Evolutionary conservation across 1,140 invertebrate genomes (phyloP), one percentile per base, ranked within the genome.

Genomic region (Araneus ventricosus): DNA sequence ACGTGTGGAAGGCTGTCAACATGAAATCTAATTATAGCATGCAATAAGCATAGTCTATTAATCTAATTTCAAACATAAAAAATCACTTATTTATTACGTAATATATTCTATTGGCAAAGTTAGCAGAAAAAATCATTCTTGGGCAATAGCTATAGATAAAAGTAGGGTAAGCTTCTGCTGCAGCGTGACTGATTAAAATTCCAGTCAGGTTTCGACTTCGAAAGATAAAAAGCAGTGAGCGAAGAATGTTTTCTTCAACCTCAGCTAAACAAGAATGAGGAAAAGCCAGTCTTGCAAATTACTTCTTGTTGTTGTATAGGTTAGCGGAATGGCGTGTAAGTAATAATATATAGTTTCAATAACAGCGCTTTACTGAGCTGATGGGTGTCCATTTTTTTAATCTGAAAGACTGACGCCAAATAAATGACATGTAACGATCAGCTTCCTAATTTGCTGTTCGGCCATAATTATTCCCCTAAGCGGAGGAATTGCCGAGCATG

Each of bases 211-310:
- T 79, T 30, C 8, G 20, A 34, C 41, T 79, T 79, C 63, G 22
- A 59, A 79, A 89, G 17, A n/a, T 34, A 79, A 57, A 27, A 57
- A 79, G 22, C 30, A 79, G 22, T 27, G 27, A 34, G 70, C 57
- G 85, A 88, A 39, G 59, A 86, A 57, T 45, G 52, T 63, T 88
- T 88, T 39, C 37, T 88, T 88, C 88, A 79, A 63, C 70, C 88
- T 79, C 67, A 79, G 41, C 70, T 89, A 57, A 79, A 39, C 67
- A 79, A 57, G 63, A 89, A 89, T 89, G 70, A 75, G 70, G 88
- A 89, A 89, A 89, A 89, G 88, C 70, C 88, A 89, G 88, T 89
- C 67, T 89, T 52, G 70, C 67, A 70, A 70, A 88, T 88, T 39
- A 34, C 34, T 45, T 59, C 57, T 67, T 37, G 70, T 75, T 75